These are phyloP conservation scores for Papilio protenor DNA, from an alignment of 2,888 invertebrate species.

Conservation along the genomic window DNA sequence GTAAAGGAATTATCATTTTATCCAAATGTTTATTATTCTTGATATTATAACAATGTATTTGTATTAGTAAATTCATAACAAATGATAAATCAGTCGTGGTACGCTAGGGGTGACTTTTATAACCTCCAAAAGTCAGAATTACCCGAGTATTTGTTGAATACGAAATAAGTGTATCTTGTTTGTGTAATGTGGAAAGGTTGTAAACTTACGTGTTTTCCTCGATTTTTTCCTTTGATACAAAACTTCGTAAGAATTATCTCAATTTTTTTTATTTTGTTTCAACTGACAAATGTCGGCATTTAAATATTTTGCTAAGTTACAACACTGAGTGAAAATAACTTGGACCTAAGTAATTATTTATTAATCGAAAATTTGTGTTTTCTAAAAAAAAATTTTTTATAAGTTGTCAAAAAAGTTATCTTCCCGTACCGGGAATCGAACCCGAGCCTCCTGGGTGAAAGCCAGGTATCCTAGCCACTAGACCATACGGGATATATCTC, in stretches of 20 bases:
- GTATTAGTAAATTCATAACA: not conserved
- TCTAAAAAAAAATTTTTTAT: too few relatives aligned
- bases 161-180: not conserved
- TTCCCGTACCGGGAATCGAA: slow-evolving; percentile 86
- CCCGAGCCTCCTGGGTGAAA: slow-evolving; percentile 89
- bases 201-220: not conserved
- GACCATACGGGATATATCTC: slow-evolving; percentile 71
- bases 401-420: not conserved
- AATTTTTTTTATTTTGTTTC: not conserved
- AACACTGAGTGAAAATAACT: not conserved
- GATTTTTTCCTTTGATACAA: not conserved
- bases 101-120: not conserved
- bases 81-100: not conserved
- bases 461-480: slow-evolving; percentile 89
- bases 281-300: not conserved
- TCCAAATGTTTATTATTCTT: not conserved
- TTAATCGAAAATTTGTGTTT: too few relatives aligned
- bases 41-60: not conserved
- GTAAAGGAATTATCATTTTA: not conserved
- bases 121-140: not conserved
- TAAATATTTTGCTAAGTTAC: not conserved
- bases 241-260: too few relatives aligned
- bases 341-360: too few relatives aligned
- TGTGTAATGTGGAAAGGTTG: not conserved
- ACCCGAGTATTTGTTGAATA: slow-evolving; percentile 2